Evolutionary conservation across 2,888 invertebrate species (phyloP).

Genomic region (Esperia sulphurella): DNA sequence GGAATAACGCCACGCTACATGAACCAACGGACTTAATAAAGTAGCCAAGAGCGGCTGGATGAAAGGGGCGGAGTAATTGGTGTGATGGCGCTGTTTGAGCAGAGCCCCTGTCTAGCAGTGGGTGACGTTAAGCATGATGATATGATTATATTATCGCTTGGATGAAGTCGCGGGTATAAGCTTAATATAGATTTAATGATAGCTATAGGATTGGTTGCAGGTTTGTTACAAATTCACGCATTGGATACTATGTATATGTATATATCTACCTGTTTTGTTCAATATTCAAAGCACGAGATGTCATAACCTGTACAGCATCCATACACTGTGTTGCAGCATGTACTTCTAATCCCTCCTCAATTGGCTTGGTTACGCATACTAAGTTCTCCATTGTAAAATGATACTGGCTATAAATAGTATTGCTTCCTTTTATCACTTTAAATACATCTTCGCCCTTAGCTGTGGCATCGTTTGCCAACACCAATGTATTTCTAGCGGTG

Average conservation of each 20-base stretch:
- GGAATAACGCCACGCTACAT: no score
- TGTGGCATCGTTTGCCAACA: conserved; percentile 23
- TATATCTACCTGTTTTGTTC: conserved; percentile 75
- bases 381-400: conserved; percentile 87
- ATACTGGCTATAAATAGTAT: conserved; percentile 80
- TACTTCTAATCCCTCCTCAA: conserved; percentile 84
- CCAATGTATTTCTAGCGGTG: conserved; percentile 24
- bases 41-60: no score
- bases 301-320: conserved; percentile 73
- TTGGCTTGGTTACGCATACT: conserved; percentile 80
- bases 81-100: no score
- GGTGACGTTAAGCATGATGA: no score
- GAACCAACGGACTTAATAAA: no score
- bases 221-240: no score
- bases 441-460: conserved; percentile 49
- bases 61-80: no score
- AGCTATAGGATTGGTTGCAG: no score
- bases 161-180: no score
- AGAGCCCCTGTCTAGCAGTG: no score
- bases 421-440: conserved; percentile 67
- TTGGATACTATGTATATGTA: not conserved
- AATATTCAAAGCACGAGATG: conserved; percentile 75
- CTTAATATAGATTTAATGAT: no score
- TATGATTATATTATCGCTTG: no score
- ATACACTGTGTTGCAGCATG: conserved; percentile 80